Evolutionary conservation across 2,888 invertebrate species (phyloP).

Genomic region (Trichogramma dendrolimi): DNA sequence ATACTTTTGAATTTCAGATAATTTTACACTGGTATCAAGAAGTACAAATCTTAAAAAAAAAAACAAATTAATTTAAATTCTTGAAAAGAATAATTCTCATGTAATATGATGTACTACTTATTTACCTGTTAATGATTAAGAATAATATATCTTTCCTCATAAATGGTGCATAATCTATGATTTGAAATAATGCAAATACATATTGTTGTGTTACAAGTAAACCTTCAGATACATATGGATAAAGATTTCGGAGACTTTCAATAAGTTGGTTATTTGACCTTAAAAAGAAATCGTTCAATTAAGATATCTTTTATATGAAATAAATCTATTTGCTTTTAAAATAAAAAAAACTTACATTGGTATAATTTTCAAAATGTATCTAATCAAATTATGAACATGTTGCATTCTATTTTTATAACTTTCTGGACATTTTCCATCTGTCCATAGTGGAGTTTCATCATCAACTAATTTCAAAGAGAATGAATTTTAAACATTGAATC

Average conservation of each 20-base stretch:
- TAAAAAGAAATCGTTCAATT: constrained; percentile 33
- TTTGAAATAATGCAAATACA: constrained; percentile 72
- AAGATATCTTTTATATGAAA: constrained; percentile 21
- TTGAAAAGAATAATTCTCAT: constrained; percentile 20
- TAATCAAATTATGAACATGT: constrained; percentile 60
- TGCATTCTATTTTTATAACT: constrained; percentile 58
- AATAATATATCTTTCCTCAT: constrained; percentile 67
- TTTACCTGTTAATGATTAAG: constrained; percentile 71
- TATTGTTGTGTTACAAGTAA: constrained; percentile 70
- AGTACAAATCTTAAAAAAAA: constrained; percentile 61
- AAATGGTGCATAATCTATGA: constrained; percentile 70
- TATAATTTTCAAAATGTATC: constrained; percentile 54
- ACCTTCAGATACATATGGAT: constrained; percentile 73
- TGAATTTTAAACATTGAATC: constrained; percentile 10
- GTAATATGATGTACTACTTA: constrained; percentile 10
- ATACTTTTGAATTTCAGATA: constrained; percentile 55
- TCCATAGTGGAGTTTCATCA: constrained; percentile 58
- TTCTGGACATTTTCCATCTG: constrained; percentile 58
- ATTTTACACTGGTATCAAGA: constrained; percentile 70
- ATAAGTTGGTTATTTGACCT: constrained; percentile 71
- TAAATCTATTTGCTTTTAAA: constrained; percentile 11
- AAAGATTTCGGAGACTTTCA: constrained; percentile 61
- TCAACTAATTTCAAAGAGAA: constrained; percentile 37
- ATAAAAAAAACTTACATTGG: constrained; percentile 57
- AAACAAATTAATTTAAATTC: constrained; percentile 7